Conservation (phyloP, 1,140 invertebrate species). For the Cotesia chilonis region DNA sequence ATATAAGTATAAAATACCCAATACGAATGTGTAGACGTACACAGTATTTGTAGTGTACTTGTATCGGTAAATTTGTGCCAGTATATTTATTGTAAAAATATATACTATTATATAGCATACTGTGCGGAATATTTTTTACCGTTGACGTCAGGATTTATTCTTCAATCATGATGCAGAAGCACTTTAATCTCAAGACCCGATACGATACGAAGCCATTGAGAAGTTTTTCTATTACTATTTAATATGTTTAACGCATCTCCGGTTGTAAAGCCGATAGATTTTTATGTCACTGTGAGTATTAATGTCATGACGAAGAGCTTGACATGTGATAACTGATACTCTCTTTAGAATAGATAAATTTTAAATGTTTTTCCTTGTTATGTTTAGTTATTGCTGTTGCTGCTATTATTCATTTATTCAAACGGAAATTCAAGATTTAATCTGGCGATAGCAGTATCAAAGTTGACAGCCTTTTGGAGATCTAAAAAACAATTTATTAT, state of each 20-base stretch:
- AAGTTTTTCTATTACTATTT: neutral
- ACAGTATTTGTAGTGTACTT: too few species aligned
- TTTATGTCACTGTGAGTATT: conserved; percentile 7
- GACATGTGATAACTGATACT: too few species aligned
- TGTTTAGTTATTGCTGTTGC: too few species aligned
- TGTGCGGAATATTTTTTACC: neutral
- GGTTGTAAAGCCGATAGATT: neutral
- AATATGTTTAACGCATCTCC: neutral
- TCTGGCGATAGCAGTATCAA: too few species aligned
- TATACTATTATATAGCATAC: neutral
- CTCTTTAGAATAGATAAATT: too few species aligned
- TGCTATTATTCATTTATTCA: too few species aligned
- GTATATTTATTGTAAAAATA: neutral
- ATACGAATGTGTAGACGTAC: too few species aligned
- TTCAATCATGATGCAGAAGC: conserved; percentile 3
- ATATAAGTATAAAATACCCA: neutral
- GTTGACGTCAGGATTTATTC: conserved; percentile 21
- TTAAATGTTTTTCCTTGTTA: too few species aligned
- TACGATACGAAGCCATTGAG: neutral
- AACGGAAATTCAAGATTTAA: too few species aligned
- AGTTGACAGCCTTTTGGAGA: too few species aligned
- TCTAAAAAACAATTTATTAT: neutral
- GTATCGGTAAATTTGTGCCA: neutral
- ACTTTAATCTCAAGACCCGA: neutral
- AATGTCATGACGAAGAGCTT: neutral